Conservation (phyloP, 2,888 invertebrate species). For the Halictus ligatus region DNA sequence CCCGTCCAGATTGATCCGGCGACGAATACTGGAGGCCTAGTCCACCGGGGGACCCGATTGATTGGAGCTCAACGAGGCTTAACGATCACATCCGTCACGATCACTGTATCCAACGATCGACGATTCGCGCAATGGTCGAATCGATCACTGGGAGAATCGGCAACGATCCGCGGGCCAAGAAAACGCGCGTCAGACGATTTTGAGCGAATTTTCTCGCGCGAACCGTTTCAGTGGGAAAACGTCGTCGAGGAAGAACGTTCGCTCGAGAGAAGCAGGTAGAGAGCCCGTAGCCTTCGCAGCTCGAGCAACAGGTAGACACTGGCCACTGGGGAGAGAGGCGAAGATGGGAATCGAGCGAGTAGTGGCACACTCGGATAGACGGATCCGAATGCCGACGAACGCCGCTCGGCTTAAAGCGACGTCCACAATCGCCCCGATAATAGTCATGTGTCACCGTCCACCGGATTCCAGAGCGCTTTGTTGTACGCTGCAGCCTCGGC, state of each 20-base stretch:
- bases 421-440: constrained; percentile 35
- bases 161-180: not conserved
- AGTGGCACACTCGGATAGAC: constrained; percentile 66
- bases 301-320: constrained; percentile 80
- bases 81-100: constrained; percentile 34
- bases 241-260: constrained; percentile 4
- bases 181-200: not conserved
- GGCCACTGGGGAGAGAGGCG: constrained; percentile 63
- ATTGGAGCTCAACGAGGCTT: constrained; percentile 35
- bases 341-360: constrained; percentile 68
- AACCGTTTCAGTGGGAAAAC: not conserved
- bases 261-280: constrained; percentile 51
- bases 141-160: not conserved
- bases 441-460: not conserved
- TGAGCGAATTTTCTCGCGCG: not conserved
- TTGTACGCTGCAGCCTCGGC: not conserved
- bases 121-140: constrained; percentile 28
- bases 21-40: not conserved
- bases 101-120: constrained; percentile 22
- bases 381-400: constrained; percentile 68
- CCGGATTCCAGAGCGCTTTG: not conserved
- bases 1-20: constrained; percentile 20
- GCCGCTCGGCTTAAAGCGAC: constrained; percentile 42
- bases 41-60: constrained; percentile 44
- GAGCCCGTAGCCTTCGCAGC: constrained; percentile 61